A percentile compares a stretch with the other conserved stretches of the same genome.
Conservation (phyloP, 2,113 vertebrate genomes). For the Platichthys flesus region DNA sequence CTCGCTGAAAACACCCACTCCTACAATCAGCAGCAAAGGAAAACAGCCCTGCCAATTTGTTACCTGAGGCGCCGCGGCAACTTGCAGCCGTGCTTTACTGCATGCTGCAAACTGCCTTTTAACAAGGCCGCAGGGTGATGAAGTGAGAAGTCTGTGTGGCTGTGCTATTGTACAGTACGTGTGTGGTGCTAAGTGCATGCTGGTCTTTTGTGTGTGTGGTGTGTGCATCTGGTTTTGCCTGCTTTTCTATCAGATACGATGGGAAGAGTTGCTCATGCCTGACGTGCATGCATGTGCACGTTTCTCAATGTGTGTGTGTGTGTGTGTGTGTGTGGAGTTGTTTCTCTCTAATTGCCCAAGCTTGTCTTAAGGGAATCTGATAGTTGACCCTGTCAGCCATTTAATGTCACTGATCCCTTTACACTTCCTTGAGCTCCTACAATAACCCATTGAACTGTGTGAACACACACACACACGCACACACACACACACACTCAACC, state of each 20-base stretch:
- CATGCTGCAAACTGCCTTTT: constrained; percentile 66
- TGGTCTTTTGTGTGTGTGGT: not conserved
- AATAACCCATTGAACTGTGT: constrained; percentile 48
- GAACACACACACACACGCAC: too few species aligned
- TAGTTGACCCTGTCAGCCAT: constrained; percentile 57
- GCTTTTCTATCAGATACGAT: constrained; percentile 30
- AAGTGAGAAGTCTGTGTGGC: constrained; percentile 63
- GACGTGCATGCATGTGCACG: not conserved
- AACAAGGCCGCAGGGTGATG: constrained; percentile 71
- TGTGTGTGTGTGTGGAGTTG: constrained; percentile 15
- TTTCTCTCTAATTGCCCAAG: constrained; percentile 46
- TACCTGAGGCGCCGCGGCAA: constrained; percentile 64
- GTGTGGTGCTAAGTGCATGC: constrained; percentile 16
- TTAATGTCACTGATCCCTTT: constrained; percentile 67
- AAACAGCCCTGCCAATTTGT: constrained; percentile 67
- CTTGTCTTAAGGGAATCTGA: constrained; percentile 64
- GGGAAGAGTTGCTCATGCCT: not conserved
- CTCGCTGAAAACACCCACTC: constrained; percentile 54
- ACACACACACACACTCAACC: constrained; percentile 5
- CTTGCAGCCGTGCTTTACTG: constrained; percentile 52
- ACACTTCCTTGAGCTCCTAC: constrained; percentile 64
- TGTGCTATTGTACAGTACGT: not conserved
- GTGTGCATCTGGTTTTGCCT: constrained; percentile 26
- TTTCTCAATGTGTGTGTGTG: not conserved
- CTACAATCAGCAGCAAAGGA: constrained; percentile 52